Base-by-base conservation (phyloP, 2,888 invertebrate species). In the Eupithecia inturbata region DNA sequence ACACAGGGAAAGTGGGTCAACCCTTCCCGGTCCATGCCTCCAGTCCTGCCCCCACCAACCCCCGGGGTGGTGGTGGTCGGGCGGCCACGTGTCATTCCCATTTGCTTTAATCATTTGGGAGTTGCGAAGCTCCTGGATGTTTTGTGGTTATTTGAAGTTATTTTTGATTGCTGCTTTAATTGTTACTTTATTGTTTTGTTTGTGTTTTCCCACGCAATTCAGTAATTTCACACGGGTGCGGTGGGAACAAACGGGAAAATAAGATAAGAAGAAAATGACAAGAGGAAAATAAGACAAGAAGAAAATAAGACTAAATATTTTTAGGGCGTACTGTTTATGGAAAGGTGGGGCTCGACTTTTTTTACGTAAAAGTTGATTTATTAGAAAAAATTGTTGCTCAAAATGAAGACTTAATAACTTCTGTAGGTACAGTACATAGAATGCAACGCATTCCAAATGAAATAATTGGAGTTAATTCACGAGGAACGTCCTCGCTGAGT, bases 1-100 rank as follows among this genome's bases (percentile, higher is more conserved):
- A 94, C 94, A 90, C 87, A 82, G 78, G 77, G 84, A 86, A 93
- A 92, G 87, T 92, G 83, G 94, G 94, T 92, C 92, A 91, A 85
- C 66, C 84, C 87, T 89, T 88, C 86, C 84, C 77, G 31, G 62
- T 10, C 60, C 62, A 19, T 62, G 19, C 62, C 28, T 22, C 31
- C 31, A 31, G 62, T 62, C 31, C 77, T 78, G 77, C 69, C 78
- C 79, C 77, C 77, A 3, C 77, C 72, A 67, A 71, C 70, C 73
- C 77, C 72, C 75, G 78, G 82, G 79, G 57, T 33, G 68, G 71
- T 41, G 62, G 67, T 66, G 67, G 26, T 60, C 62, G 82, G 81
- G 77, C 45, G 77, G 87, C 86, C 89, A 88, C 89, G 87, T 89
- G 88, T 82, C 84, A 80, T 82, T 31, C 82, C 82, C 79, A 78